Base-by-base conservation (phyloP, 2,888 invertebrate genomes). In the Drosophila testacea region DNA sequence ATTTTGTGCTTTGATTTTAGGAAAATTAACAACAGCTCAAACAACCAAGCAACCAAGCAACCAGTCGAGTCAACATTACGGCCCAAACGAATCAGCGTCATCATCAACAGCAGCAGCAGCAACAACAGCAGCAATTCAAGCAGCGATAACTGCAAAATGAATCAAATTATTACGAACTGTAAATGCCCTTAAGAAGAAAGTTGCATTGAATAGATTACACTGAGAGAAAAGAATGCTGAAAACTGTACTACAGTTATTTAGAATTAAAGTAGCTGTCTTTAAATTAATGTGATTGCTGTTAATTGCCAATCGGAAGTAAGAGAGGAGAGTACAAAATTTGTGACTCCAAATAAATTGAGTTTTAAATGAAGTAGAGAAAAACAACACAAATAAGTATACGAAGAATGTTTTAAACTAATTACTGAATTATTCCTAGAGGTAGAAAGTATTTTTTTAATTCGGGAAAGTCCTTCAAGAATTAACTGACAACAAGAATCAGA, bases 21-120 rank as follows among this genome's bases (percentile, higher is more conserved):
- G 79, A 89, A 85, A 86, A 86, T 86, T 86, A 89, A 86, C 85
- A 89, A 82, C 83, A 85, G 84, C 83, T 86, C 81, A 88, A 83
- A 83, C 87, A 87, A 62, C 47, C 62, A 57, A n/a, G 30, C 47
- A 63, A 62, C 59, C 65, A 62, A 57, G 66, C 75, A 83, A 56
- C 81, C 87, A 83, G 87, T 71, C 83, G 74, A 83, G 83, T 88
- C 87, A 83, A 88, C 87, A 88, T 86, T 89, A 86, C 75, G 73
- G 81, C 81, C 77, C 83, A 86, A 88, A 80, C 89, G 87, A 83
- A 83, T 83, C 87, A 82, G 79, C 77, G 80, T 84, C 87, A 84
- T 84, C 85, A 82, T 79, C 75, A 81, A 69, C 71, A 69, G 78
- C 76, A 73, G 36, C 64, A 32, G 32, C 6, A 6, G 32, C 75